These are phyloP conservation scores for Quadroppia sp. DNA, from an alignment of 2,888 invertebrate species.

Conservation along the genomic window DNA sequence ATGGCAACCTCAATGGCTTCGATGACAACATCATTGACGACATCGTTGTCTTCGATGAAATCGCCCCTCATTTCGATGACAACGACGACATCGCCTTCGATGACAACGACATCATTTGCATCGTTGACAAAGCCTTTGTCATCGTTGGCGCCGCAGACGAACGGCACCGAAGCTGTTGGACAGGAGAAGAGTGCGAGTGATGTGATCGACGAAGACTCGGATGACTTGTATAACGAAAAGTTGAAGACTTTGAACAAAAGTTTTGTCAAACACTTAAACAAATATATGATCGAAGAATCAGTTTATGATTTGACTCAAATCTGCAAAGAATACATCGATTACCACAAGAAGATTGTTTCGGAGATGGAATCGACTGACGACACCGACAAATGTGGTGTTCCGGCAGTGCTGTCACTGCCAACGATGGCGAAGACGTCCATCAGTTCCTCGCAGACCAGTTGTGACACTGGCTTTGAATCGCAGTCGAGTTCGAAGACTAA, in stretches of 20 bases:
- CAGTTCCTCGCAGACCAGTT: neutral
- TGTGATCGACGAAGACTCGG: neutral
- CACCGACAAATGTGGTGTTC: neutral
- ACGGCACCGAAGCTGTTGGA: neutral
- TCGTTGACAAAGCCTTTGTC: neutral
- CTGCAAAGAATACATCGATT: conserved; percentile 36
- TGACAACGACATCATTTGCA: neutral
- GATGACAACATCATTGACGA: neutral
- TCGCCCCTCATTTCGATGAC: neutral
- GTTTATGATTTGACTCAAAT: conserved; percentile 27
- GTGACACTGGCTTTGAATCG: neutral
- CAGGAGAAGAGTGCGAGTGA: neutral
- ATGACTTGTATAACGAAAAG: neutral
- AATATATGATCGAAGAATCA: conserved; percentile 4
- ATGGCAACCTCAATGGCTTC: neutral
- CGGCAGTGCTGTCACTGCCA: too few species aligned
- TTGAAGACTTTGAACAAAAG: conserved; percentile 16
- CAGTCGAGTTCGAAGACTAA: neutral
- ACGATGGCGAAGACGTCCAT: too few species aligned
- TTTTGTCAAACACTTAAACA: conserved; percentile 28
- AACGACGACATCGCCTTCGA: neutral
- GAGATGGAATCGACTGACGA: neutral
- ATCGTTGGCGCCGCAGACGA: neutral
- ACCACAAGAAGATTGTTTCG: conserved; percentile 23
- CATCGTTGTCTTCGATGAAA: neutral